Conservation (phyloP, 2,113 vertebrate species). For the Empidonax traillii region DNA sequence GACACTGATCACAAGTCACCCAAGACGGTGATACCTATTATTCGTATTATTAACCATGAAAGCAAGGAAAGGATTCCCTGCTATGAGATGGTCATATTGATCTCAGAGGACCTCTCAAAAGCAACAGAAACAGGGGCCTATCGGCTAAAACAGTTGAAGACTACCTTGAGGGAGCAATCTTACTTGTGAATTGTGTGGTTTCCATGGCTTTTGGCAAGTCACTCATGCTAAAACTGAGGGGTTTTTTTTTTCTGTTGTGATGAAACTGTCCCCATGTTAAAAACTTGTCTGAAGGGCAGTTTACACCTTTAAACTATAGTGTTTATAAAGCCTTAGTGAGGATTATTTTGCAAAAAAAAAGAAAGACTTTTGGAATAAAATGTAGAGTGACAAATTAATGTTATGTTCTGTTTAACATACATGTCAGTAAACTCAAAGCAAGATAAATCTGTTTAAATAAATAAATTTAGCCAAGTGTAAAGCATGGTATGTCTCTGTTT, state of each 20-base stretch:
- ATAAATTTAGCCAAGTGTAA: not conserved
- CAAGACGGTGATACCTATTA: not conserved
- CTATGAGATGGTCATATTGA: not conserved
- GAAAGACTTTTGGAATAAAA: not conserved
- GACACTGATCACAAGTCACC: not conserved
- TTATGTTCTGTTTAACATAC: conserved; percentile 1
- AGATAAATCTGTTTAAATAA: not conserved
- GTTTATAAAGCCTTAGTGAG: not conserved
- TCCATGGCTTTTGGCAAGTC: conserved; percentile 1
- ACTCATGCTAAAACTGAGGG: not conserved
- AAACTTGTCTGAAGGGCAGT: not conserved
- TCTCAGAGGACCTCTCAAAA: not conserved
- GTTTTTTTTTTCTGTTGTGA: not conserved
- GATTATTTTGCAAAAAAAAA: not conserved
- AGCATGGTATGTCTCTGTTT: not conserved
- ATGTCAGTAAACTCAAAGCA: not conserved
- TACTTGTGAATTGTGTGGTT: not conserved
- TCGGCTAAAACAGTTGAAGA: not conserved
- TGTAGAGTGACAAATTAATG: not conserved
- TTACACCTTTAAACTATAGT: not conserved
- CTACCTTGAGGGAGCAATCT: not conserved
- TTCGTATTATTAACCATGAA: not conserved
- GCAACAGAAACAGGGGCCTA: not conserved
- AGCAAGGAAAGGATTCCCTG: not conserved
- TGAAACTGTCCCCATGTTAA: not conserved